Base-by-base conservation (phyloP, 2,113 vertebrate genomes). In the Gobiocypris rarus region DNA sequence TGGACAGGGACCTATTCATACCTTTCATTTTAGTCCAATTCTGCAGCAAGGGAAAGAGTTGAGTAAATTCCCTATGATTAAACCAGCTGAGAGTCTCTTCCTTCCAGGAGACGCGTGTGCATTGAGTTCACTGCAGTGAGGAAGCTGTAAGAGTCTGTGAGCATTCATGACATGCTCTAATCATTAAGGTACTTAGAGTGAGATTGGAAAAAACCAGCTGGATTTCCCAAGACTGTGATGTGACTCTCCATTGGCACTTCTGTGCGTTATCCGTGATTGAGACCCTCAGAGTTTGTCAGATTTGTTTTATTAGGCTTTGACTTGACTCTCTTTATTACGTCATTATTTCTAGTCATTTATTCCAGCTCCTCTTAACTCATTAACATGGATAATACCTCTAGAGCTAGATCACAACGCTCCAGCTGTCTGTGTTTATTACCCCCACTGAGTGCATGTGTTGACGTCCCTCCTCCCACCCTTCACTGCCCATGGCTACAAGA, bases 11-110 rank as follows among this genome's bases (percentile, higher is more conserved):
- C 48, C 71, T 48, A 26, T 48, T 28, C 15, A 75, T 52, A 26
- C 45, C 69, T 76, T 76, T 56, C 34, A 58, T 70, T 88, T 80
- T 67, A 69, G 31, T 83, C 84, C 86, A 88, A 84, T 90, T 87
- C 86, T 86, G 88, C 84, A 90, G 89, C 84, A 77, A 54, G 83
- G 89, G 90, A 86, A 90, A 89, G 91, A 93, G 91, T 43, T 48
- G 24, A 50, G 89, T 89, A 92, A 93, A 93, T 93, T 87, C 91
- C 89, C 89, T 91, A 92, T 89, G 90, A 93, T 91, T 92, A 93
- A 93, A 61, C 56, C 71, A 52, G 22, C 43, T 59, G 61, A 83
- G 59, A 84, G 69, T 74, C 75, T 81, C 56, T 76, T 85, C 89
- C 86, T 91, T 86, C 83, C 14, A 63, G 86, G 85, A 91, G 86